A percentile compares a stretch with the other conserved stretches of the same genome.
Evolutionary conservation across 2,888 invertebrate species (phyloP).

Genomic region (Scaptomyza reducta): DNA sequence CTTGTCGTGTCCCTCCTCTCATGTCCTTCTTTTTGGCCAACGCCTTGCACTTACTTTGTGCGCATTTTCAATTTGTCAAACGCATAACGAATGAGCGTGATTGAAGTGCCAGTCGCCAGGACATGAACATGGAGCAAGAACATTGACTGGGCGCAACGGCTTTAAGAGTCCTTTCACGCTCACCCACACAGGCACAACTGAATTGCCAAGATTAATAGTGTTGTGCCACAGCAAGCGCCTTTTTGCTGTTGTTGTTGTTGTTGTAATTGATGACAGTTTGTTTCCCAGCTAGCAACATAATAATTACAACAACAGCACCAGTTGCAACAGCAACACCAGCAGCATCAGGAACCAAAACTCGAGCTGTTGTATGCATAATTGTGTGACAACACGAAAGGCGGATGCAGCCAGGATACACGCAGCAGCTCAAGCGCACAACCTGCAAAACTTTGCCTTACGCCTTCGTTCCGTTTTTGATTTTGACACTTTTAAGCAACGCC

Average conservation of each 20-base stretch:
- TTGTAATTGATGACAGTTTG: constrained; percentile 69
- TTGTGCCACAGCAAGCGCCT: constrained; percentile 37
- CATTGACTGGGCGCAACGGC: constrained; percentile 16
- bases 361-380: constrained; percentile 72
- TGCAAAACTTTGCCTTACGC: constrained; percentile 63
- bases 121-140: constrained; percentile 26
- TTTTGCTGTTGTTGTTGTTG: constrained; percentile 53
- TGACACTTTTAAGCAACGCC: constrained; percentile 67
- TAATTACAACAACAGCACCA: constrained; percentile 61
- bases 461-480: constrained; percentile 74
- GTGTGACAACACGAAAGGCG: constrained; percentile 68
- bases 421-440: constrained; percentile 34
- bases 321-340: constrained; percentile 11
- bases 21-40: constrained; percentile 20
- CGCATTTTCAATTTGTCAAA: constrained; percentile 78
- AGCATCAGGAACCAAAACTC: constrained; percentile 25
- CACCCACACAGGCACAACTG: constrained; percentile 17
- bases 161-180: constrained; percentile 33
- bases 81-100: constrained; percentile 76
- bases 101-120: constrained; percentile 70
- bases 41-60: constrained; percentile 63
- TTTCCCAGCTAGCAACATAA: constrained; percentile 68
- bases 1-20: constrained; percentile 1
- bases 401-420: constrained; percentile 55
- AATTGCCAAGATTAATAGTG: constrained; percentile 80